Conservation (phyloP, 2,888 invertebrate species). For the Tiphia femorata region DNA sequence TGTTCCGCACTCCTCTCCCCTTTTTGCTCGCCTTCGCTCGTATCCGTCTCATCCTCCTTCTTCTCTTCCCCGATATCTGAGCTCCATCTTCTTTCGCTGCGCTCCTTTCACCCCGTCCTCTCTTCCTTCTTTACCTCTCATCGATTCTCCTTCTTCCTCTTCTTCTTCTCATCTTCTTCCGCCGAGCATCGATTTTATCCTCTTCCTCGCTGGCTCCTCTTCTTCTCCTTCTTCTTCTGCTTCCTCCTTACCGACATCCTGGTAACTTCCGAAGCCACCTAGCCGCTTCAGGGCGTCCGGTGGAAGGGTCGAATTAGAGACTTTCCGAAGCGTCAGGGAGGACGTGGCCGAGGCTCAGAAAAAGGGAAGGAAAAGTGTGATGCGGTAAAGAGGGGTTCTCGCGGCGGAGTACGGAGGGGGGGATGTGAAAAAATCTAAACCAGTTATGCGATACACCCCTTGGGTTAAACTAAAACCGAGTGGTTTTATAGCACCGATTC, state of each 20-base stretch:
- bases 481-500: conserved; percentile 64
- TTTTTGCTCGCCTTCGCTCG: neutral
- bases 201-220: neutral
- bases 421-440: conserved; percentile 57
- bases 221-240: neutral
- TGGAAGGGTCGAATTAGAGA: no score
- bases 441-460: conserved; percentile 55
- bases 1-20: neutral
- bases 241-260: conserved; percentile 12
- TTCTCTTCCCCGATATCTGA: neutral
- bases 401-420: conserved; percentile 17
- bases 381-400: conserved; percentile 1
- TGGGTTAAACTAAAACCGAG: conserved; percentile 57
- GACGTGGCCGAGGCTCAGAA: conserved; percentile 16
- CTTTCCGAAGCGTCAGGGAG: no score
- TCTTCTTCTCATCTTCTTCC: neutral
- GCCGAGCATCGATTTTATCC: conserved; percentile 2
- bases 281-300: no score
- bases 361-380: conserved; percentile 17
- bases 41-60: neutral
- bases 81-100: conserved; percentile 8
- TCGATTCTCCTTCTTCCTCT: neutral
- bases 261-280: no score
- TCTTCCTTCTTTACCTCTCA: conserved; percentile 1
- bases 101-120: neutral